These are phyloP conservation scores for Rhea pennata DNA, from an alignment of 2,113 vertebrate genomes.

Conservation along the genomic window DNA sequence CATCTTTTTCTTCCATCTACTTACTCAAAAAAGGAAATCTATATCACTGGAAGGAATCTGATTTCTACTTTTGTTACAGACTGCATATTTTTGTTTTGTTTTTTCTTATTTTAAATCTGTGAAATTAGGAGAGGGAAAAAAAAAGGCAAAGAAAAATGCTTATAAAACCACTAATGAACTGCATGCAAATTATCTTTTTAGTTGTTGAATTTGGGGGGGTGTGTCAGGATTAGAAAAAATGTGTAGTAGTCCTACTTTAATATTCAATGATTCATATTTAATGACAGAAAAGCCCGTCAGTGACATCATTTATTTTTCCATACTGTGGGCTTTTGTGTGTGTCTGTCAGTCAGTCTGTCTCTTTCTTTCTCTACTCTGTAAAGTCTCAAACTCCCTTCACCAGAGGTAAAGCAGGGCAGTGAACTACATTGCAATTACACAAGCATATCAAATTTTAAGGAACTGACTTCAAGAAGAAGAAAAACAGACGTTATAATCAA, in stretches of 20 bases:
- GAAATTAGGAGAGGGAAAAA: not conserved
- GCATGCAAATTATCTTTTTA: not conserved
- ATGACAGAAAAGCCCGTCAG: conserved; percentile 14
- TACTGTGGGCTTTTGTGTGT: not conserved
- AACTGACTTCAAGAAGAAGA: conserved; percentile 59
- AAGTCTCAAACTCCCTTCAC: conserved; percentile 27
- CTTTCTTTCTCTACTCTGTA: not conserved
- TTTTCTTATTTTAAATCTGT: not conserved
- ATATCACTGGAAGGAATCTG: not conserved
- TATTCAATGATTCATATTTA: conserved; percentile 4
- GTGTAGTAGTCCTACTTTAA: not conserved
- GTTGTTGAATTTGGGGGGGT: not conserved
- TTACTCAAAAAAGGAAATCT: not conserved
- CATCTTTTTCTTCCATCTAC: not conserved
- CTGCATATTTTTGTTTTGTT: not conserved
- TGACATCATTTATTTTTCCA: not conserved
- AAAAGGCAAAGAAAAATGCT: not conserved
- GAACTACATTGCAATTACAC: conserved; percentile 50
- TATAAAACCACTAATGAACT: not conserved
- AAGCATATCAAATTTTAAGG: conserved; percentile 48
- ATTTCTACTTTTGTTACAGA: not conserved
- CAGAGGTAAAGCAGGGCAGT: conserved; percentile 26
- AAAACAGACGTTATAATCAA: conserved; percentile 64
- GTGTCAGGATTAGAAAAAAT: not conserved
- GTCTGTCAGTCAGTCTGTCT: not conserved